Conservation (phyloP, 2,797 vertebrate species). For the Vultur gryphus region DNA sequence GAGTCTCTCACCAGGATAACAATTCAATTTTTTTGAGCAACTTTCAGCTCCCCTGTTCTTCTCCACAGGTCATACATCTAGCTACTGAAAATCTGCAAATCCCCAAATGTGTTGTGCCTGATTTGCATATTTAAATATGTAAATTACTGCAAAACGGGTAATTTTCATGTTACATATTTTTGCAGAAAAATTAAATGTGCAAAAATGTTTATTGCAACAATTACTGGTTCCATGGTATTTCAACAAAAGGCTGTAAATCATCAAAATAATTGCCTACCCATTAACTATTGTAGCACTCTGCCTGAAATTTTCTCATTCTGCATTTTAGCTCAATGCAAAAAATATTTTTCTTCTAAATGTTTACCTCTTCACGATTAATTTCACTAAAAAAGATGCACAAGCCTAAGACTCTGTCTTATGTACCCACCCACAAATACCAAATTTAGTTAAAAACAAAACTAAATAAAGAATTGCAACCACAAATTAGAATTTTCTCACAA, state of each 20-base stretch:
- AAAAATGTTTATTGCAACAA: conserved; percentile 48
- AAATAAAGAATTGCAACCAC: background rate
- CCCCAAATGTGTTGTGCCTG: conserved; percentile 26
- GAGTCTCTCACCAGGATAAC: conserved; percentile 26
- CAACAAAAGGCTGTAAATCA: conserved; percentile 56
- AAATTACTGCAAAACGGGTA: conserved; percentile 21
- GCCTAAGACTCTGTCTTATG: background rate
- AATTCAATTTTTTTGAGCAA: background rate
- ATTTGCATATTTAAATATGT: conserved; percentile 18
- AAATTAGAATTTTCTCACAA: background rate
- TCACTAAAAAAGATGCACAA: background rate
- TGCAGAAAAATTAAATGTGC: conserved; percentile 46
- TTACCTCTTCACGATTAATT: background rate
- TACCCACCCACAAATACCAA: background rate
- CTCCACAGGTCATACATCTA: conserved; percentile 48
- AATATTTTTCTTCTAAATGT: background rate
- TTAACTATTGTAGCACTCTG: conserved; percentile 46
- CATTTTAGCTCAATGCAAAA: conserved; percentile 21
- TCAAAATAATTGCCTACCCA: conserved; percentile 62
- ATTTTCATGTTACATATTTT: conserved; percentile 58
- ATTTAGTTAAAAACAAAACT: background rate
- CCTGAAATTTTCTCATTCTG: conserved; percentile 36
- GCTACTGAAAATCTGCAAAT: conserved; percentile 27
- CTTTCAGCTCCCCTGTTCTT: conserved; percentile 45
- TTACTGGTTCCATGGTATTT: conserved; percentile 41